Conservation (phyloP, 2,113 vertebrate species). For the Petroica traversi region DNA sequence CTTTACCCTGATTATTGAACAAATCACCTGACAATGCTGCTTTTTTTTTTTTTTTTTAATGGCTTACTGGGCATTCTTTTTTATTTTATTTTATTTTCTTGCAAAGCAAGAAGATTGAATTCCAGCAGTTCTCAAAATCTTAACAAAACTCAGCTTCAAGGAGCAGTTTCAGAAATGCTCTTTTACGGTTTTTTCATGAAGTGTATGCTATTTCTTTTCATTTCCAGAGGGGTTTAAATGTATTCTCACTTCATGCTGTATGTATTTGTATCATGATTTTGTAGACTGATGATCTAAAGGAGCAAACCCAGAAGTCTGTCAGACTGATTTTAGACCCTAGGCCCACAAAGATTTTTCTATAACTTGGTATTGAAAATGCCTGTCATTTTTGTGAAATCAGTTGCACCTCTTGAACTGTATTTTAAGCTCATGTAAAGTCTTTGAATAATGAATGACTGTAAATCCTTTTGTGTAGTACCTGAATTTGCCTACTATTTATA, state of each 20-base stretch:
- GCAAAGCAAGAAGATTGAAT: background rate
- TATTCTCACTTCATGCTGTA: background rate
- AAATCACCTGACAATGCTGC: background rate
- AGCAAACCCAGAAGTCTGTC: background rate
- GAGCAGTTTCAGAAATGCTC: background rate
- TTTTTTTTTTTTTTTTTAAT: background rate
- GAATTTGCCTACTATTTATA: background rate
- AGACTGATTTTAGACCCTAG: background rate
- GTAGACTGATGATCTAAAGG: too few species aligned
- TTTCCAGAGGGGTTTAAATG: background rate
- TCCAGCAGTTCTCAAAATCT: background rate
- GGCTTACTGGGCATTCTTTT: background rate
- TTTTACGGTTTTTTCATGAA: background rate
- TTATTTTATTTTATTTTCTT: background rate
- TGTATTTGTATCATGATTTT: background rate
- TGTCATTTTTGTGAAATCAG: background rate
- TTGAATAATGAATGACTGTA: background rate
- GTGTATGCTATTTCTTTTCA: background rate
- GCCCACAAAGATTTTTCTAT: background rate
- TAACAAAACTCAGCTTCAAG: background rate
- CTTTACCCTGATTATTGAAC: background rate
- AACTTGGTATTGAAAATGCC: background rate
- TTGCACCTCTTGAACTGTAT: background rate
- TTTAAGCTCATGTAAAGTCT: background rate
- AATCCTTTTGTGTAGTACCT: background rate